Percentiles rank a stretch among this genome's conserved stretches.
Conservation (phyloP, 2,797 vertebrate species). For the Columba guinea region DNA sequence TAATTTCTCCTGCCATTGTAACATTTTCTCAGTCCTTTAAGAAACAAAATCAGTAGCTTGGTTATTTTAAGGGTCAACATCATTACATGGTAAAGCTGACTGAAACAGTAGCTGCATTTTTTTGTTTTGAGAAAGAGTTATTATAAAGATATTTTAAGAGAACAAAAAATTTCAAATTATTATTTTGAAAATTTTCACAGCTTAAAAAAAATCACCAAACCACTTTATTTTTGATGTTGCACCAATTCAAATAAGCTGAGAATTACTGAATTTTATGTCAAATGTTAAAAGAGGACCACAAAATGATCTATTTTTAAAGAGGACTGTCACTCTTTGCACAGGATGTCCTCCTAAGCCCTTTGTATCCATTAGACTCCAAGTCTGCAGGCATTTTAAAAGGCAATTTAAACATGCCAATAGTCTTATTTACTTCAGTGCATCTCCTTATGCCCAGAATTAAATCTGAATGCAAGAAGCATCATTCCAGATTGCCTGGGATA, state of each 20-base stretch:
- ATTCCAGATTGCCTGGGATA: background rate
- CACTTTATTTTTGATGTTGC: background rate
- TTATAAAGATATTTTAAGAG: background rate
- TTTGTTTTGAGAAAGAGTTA: background rate
- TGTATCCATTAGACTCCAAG: background rate
- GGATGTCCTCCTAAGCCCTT: background rate
- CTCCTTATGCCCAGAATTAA: background rate
- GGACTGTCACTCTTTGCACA: background rate
- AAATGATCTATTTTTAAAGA: background rate
- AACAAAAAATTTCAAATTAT: background rate
- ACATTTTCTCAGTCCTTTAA: background rate
- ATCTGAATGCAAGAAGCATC: background rate
- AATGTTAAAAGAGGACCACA: background rate
- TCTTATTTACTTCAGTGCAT: background rate
- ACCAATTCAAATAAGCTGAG: background rate
- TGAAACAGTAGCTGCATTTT: background rate
- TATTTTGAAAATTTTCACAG: background rate
- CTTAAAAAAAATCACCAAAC: background rate
- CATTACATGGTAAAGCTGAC: background rate
- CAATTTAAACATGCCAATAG: background rate
- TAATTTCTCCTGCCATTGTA: background rate
- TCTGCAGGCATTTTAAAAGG: background rate
- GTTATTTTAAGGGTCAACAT: background rate
- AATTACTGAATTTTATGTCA: background rate
- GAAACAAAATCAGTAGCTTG: background rate